Evolutionary conservation across 2,113 vertebrate species (phyloP), one percentile per base, ranked within the genome.

Genomic region (Dipodomys ordii): DNA sequence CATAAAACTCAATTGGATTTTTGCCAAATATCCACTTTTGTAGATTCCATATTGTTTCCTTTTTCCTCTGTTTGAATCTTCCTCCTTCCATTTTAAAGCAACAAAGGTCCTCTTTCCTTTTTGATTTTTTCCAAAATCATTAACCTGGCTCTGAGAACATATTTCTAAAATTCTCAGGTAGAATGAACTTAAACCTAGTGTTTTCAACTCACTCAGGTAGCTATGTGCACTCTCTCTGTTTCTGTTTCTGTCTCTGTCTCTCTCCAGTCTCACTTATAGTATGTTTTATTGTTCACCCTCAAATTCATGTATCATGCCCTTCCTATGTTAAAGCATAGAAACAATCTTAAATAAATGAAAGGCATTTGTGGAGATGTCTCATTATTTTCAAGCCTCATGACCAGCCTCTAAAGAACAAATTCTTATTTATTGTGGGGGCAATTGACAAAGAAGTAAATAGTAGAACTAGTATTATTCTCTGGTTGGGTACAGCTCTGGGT

Each of bases 141-240:
- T 84, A 73, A 77, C 19, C 23, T 80, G 88, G 13, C 20, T 88
- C 64, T 84, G 82, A 86, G 46, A 79, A 87, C 16, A 28, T 85
- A 16, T 82, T 88, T 79, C 44, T 65, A 73, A 46, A 27, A 62
- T 67, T 25, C 13, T 73, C 25, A 67, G 18, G 87, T 76, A 81
- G 74, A 82, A 77, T 90, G 84, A 72, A 44, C 73, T 60, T 20
- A 15, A 87, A 72, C 6, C 27, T 73, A 72, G 65, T 71, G 11
- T 86, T 91, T 94, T 88, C 83, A 74, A 49, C 20, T 86, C 28
- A 60, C 53, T 72, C 27, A 67, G 25, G 57, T 65, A 88, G 57
- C 9, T 91, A 8, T 1, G 11, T 30, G 23, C 3, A 90, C 32
- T 91, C 57, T 83, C 23, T 62, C 74, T 32, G 8, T 49, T 12